Percentiles rank a stretch among this genome's conserved stretches.
Conservation (phyloP, 1,140 invertebrate genomes). For the Chironomus striatipennis region DNA sequence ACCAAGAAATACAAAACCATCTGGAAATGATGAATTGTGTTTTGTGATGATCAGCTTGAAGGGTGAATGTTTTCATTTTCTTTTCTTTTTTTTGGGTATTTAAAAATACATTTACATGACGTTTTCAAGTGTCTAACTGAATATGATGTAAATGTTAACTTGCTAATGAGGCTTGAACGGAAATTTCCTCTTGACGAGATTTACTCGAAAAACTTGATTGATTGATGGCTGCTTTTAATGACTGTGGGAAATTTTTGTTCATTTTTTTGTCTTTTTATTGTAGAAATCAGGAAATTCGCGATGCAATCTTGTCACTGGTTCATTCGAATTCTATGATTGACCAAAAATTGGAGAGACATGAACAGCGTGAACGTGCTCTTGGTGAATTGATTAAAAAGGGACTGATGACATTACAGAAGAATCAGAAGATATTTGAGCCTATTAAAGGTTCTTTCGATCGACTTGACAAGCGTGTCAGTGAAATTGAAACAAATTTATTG, state of each 20-base stretch:
- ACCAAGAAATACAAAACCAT: too few species aligned
- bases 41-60: too few species aligned
- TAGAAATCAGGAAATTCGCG: constrained; percentile 72
- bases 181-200: too few species aligned
- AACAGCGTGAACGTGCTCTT: constrained; percentile 65
- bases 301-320: constrained; percentile 71
- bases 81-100: background rate
- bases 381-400: constrained; percentile 71
- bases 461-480: constrained; percentile 57
- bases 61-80: background rate
- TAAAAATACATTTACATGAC: constrained; percentile 8
- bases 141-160: too few species aligned
- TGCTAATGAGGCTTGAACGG: too few species aligned
- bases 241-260: background rate
- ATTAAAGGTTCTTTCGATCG: constrained; percentile 54
- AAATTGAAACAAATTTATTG: constrained; percentile 58
- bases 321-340: constrained; percentile 69
- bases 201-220: background rate
- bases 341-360: constrained; percentile 76
- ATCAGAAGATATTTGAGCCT: constrained; percentile 57
- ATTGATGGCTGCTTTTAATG: background rate
- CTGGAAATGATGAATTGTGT: background rate
- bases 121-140: background rate
- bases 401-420: constrained; percentile 59
- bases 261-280: constrained; percentile 26